Evolutionary conservation across 2,113 vertebrate species (phyloP).

Genomic region (Syngnathoides biaculeatus): DNA sequence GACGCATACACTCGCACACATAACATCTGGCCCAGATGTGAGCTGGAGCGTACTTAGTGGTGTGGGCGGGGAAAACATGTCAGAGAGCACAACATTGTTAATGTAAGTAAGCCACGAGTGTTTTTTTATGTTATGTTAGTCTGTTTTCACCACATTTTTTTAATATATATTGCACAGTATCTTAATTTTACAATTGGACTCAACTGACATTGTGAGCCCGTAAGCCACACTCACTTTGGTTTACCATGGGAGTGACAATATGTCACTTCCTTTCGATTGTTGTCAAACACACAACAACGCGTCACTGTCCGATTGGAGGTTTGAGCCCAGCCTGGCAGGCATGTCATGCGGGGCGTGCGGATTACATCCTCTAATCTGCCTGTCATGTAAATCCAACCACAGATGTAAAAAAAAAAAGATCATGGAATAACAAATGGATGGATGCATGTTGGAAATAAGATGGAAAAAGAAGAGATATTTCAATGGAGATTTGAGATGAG

Average conservation of each 20-base stretch:
- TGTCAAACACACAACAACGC: conserved; percentile 4
- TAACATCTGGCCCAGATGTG: conserved; percentile 54
- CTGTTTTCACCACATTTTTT: neutral
- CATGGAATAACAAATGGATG: conserved; percentile 17
- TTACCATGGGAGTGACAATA: neutral
- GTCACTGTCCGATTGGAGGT: conserved; percentile 9
- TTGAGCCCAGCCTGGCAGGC: conserved; percentile 31
- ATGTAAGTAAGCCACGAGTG: conserved; percentile 24
- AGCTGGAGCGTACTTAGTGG: conserved; percentile 10
- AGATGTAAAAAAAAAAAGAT: conserved; percentile 13
- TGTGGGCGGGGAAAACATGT: neutral
- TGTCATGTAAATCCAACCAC: conserved; percentile 43
- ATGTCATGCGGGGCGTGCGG: conserved; percentile 47
- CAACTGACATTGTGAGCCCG: neutral
- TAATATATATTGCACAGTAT: neutral
- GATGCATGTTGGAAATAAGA: conserved; percentile 14
- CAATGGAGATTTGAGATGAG: neutral
- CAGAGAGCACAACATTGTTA: conserved; percentile 19
- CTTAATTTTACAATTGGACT: neutral
- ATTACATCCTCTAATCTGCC: conserved; percentile 64
- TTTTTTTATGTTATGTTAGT: conserved; percentile 21
- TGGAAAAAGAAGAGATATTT: conserved; percentile 16
- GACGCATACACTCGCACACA: neutral
- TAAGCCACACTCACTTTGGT: neutral
- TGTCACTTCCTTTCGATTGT: conserved; percentile 14